phyloP scores from a whole-genome alignment of 2,797 vertebrate species.

The Phyllotis vaccarum region DNA sequence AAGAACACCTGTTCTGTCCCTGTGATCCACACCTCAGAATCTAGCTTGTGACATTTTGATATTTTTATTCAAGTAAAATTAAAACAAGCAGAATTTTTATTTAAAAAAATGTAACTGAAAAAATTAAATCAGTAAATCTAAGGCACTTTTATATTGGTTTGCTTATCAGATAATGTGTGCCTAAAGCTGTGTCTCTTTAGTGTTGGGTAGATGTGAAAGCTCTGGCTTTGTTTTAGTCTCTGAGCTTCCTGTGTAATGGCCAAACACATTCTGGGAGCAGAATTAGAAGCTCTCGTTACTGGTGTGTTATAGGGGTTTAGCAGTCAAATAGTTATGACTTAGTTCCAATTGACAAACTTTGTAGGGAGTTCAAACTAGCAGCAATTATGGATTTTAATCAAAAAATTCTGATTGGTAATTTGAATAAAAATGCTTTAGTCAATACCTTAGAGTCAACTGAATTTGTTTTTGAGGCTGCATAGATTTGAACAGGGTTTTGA shows the following conservation, averaged over 20 bases:
- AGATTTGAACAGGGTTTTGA: slow-evolving; percentile 30
- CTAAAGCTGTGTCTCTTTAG: neutral
- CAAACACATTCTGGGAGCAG: neutral
- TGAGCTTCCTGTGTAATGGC: neutral
- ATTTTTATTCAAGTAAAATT: slow-evolving; percentile 15
- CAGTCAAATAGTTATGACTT: neutral
- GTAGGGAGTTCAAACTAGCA: slow-evolving; percentile 17
- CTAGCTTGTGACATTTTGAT: neutral
- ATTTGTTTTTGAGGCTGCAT: slow-evolving; percentile 22
- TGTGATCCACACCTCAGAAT: neutral
- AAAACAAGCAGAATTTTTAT: neutral
- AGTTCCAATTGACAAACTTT: neutral
- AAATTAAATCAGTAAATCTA: neutral
- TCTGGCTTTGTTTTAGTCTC: neutral
- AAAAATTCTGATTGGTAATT: slow-evolving; percentile 13
- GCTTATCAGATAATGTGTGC: neutral
- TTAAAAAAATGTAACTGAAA: neutral
- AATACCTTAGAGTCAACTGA: slow-evolving; percentile 6
- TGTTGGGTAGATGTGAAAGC: neutral
- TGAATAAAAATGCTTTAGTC: slow-evolving; percentile 42
- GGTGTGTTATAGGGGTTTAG: neutral
- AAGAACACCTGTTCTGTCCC: neutral
- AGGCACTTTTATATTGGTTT: neutral
- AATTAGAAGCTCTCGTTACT: neutral
- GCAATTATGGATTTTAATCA: slow-evolving; percentile 34